Base-by-base conservation (phyloP, 2,797 vertebrate genomes). In the Melanotaenia pygmaea region DNA sequence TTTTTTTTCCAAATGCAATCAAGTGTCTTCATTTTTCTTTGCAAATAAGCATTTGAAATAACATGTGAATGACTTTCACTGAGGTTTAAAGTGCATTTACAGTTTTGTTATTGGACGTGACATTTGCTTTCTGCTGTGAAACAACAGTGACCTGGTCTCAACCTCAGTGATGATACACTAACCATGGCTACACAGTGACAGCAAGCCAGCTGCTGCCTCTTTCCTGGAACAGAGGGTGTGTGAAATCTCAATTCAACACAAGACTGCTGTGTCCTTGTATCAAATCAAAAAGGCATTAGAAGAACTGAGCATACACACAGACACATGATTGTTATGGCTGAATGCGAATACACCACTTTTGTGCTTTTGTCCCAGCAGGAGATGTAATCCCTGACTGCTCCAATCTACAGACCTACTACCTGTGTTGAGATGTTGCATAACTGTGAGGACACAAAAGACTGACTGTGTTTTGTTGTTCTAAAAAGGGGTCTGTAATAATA, bases 201-300 rank as follows among this genome's bases (percentile, higher is more conserved):
- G 81, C 60, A 28, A 71, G 74, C 88, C 92, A 92, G 93, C 92
- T 93, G 93, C 88, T 82, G 59, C 72, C 74, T 83, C 67, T 83
- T 88, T 87, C 82, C 81, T 76, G 64, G 78, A 84, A 91, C 50
- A 38, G 84, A 84, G 84, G 71, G 72, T 28, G 61, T 82, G 84
- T 82, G 85, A 92, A 88, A 87, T 80, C 72, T 75, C 73, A 57
- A 65, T 78, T 84, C 73, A 85, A 74, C 71, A 64, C 75, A 47
- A 80, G 77, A 88, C 85, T 82, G 85, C 81, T 68, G 70, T 72
- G 86, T 88, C 89, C 86, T 81, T 77, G 69, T 83, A 75, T 87
- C 79, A 79, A 87, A 91, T 89, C 81, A 88, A 81, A 73, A 92
- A 81, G 73, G 78, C 82, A 85, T 81, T 77, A 89, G 53, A 83